phyloP scores from a whole-genome alignment of 2,113 vertebrate genomes.

The Ursus arctos region DNA sequence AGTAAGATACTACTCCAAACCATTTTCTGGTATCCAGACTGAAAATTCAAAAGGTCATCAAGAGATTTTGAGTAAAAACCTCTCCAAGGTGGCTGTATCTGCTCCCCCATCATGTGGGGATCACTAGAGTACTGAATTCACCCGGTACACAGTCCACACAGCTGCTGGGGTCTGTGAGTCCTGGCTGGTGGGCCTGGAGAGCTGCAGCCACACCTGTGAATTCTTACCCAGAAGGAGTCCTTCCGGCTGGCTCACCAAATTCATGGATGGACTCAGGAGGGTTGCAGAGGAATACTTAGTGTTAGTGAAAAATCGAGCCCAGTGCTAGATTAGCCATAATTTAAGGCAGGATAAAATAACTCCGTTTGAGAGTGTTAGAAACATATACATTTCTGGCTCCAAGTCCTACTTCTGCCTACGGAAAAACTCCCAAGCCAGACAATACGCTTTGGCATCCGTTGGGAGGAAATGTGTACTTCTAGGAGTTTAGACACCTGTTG shows the following conservation, averaged over 20 bases:
- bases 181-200: background rate
- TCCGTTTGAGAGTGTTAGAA: constrained; percentile 16
- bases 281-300: background rate
- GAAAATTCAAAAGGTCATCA: background rate
- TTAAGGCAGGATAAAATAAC: constrained; percentile 28
- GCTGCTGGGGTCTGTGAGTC: background rate
- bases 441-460: constrained; percentile 2
- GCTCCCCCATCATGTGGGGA: background rate
- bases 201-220: background rate
- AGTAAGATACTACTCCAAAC: background rate
- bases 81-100: background rate
- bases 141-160: background rate
- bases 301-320: constrained; percentile 27
- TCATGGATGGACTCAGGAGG: background rate
- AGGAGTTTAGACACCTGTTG: constrained; percentile 32
- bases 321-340: background rate
- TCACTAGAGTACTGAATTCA: background rate
- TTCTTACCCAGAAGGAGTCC: background rate
- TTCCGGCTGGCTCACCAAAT: background rate
- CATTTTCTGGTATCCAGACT: background rate
- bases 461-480: constrained; percentile 19
- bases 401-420: constrained; percentile 37
- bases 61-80: background rate
- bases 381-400: constrained; percentile 43
- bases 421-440: background rate